Percentiles rank a stretch among this genome's conserved stretches.
Evolutionary conservation across 2,888 invertebrate genomes (phyloP).

Genomic region (Caenorhabditis sp.): DNA sequence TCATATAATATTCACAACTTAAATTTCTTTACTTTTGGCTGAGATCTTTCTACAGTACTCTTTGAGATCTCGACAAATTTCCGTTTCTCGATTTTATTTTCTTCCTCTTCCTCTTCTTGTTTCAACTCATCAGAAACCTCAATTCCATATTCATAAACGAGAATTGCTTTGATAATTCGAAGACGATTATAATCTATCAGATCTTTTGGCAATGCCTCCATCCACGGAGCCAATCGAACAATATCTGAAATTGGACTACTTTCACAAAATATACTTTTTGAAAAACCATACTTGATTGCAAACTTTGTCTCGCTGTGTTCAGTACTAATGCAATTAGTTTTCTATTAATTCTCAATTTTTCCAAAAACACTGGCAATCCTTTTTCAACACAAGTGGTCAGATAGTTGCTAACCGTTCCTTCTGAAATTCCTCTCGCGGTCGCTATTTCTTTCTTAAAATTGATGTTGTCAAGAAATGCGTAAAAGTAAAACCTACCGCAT

Average conservation of each 20-base stretch:
- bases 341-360: conserved; percentile 36
- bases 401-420: conserved; percentile 32
- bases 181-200: conserved; percentile 48
- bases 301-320: conserved; percentile 25
- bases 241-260: conserved; percentile 45
- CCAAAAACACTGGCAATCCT: conserved; percentile 58
- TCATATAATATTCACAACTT: conserved; percentile 20
- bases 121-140: background rate
- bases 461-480: background rate
- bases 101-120: background rate
- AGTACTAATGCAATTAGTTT: conserved; percentile 34
- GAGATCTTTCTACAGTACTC: background rate
- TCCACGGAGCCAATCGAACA: conserved; percentile 50
- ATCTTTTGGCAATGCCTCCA: conserved; percentile 50
- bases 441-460: conserved; percentile 31
- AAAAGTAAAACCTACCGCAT: conserved; percentile 15
- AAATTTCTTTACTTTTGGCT: conserved; percentile 26
- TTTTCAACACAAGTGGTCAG: conserved; percentile 34
- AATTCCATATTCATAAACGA: conserved; percentile 55
- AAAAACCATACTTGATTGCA: conserved; percentile 2
- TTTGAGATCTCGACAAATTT: background rate
- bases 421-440: conserved; percentile 15
- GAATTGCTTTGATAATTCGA: conserved; percentile 42
- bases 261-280: background rate
- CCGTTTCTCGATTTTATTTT: background rate